Conservation (phyloP, 2,888 invertebrate genomes). For the Tupiocoris notatus region DNA sequence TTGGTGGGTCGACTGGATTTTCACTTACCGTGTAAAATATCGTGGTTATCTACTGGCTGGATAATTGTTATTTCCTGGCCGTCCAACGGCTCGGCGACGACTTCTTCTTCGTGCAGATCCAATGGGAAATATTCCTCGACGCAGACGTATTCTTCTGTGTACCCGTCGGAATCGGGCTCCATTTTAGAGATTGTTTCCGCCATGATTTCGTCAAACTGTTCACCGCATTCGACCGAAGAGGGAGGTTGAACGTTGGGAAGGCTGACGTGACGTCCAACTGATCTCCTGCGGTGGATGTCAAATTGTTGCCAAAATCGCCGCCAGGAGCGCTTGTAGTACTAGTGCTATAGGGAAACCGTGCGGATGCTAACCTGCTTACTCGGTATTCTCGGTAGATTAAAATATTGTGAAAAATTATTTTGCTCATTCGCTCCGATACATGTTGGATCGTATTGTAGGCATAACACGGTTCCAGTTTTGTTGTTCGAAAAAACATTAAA, state of each 20-base stretch:
- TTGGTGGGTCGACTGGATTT: neutral
- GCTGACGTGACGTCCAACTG: too few species aligned
- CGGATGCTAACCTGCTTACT: too few species aligned
- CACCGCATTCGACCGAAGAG: neutral
- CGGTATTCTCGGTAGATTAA: too few species aligned
- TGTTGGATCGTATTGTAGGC: too few species aligned
- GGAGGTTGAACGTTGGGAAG: neutral
- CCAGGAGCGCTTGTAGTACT: too few species aligned
- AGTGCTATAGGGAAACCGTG: too few species aligned
- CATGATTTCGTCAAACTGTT: conserved; percentile 40
- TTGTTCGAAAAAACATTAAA: too few species aligned
- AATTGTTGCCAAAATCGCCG: too few species aligned
- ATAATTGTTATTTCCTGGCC: conserved; percentile 39
- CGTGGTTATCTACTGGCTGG: conserved; percentile 42
- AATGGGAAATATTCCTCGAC: conserved; percentile 46
- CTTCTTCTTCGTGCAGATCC: conserved; percentile 46
- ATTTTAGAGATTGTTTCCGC: conserved; percentile 44
- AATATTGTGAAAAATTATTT: too few species aligned
- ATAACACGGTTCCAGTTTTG: too few species aligned
- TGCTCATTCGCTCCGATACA: too few species aligned
- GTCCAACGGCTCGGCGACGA: conserved; percentile 42
- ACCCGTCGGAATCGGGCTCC: conserved; percentile 32
- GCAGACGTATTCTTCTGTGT: conserved; percentile 44
- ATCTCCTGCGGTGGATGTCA: too few species aligned
- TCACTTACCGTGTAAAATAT: conserved; percentile 44